phyloP scores from a whole-genome alignment of 1,140 invertebrate species.

The Pararge aegeria region DNA sequence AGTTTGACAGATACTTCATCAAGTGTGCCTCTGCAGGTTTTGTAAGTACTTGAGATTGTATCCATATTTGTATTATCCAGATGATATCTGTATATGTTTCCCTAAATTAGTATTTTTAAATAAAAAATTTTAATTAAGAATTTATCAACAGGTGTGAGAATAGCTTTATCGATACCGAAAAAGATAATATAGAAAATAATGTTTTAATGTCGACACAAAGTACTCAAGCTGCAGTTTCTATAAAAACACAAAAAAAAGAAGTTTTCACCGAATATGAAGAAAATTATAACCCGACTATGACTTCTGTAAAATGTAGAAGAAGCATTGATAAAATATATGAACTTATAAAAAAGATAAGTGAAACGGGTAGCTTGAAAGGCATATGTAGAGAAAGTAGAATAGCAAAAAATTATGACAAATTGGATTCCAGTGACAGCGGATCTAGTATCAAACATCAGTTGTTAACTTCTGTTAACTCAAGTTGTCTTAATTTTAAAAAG shows the following conservation, averaged over 20 bases:
- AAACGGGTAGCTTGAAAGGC: conserved; percentile 19
- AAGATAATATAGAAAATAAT: conserved; percentile 6
- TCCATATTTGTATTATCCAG: not conserved
- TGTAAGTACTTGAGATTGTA: conserved; percentile 24
- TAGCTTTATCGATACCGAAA: conserved; percentile 4
- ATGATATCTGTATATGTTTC: too few species aligned
- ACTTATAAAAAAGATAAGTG: conserved; percentile 53
- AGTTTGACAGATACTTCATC: conserved; percentile 24
- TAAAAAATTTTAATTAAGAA: too few species aligned
- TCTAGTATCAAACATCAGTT: conserved; percentile 57
- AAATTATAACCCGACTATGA: conserved; percentile 27
- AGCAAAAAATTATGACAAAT: conserved; percentile 15
- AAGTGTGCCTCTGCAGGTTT: conserved; percentile 16
- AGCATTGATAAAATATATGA: conserved; percentile 67
- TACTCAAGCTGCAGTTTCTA: conserved; percentile 29
- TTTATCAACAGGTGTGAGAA: conserved; percentile 18
- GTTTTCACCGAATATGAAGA: conserved; percentile 5
- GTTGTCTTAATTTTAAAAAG: conserved; percentile 51
- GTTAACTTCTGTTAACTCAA: conserved; percentile 47
- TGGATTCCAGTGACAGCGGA: conserved; percentile 46
- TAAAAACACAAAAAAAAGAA: conserved; percentile 35
- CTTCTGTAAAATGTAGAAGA: conserved; percentile 51
- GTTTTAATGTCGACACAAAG: conserved; percentile 9
- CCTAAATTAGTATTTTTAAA: too few species aligned
- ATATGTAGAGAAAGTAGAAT: conserved; percentile 20